These are phyloP conservation scores for Drymonia ruficornis DNA, from an alignment of 2,888 invertebrate genomes.

Conservation along the genomic window DNA sequence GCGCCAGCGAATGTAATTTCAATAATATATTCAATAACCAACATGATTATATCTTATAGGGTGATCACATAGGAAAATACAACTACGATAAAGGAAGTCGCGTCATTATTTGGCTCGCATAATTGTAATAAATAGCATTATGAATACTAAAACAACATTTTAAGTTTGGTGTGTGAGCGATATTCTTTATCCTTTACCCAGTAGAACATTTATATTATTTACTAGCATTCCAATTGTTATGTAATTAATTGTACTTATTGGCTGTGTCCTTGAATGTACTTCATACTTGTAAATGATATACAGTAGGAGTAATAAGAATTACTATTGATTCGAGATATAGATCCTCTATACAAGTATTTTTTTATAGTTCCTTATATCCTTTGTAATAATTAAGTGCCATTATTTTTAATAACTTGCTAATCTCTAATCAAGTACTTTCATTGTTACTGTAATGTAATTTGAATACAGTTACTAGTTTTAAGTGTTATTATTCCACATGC, in stretches of 20 bases:
- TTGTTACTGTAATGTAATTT: not conserved
- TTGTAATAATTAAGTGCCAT: not conserved
- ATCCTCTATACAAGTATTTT: too few relatives aligned
- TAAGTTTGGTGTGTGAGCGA: not conserved
- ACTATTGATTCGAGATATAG: too few relatives aligned
- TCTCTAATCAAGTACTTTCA: not conserved
- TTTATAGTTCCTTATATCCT: not conserved
- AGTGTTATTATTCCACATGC: not conserved
- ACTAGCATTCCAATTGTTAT: conserved; percentile 29
- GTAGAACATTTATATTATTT: not conserved
- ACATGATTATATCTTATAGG: not conserved
- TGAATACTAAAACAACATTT: too few relatives aligned
- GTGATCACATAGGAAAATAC: not conserved
- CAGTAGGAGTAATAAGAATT: too few relatives aligned
- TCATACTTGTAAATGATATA: conserved; percentile 5
- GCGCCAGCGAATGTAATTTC: too few relatives aligned
- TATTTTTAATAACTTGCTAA: too few relatives aligned
- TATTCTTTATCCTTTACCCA: not conserved
- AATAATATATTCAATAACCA: too few relatives aligned
- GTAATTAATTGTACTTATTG: conserved; percentile 19
- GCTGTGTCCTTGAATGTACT: conserved; percentile 23
- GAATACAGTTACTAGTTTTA: not conserved
- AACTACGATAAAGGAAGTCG: too few relatives aligned
- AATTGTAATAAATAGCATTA: too few relatives aligned
- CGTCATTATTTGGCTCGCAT: too few relatives aligned